Conservation (phyloP, 2,888 invertebrate species). For the Heliconius hortense region DNA sequence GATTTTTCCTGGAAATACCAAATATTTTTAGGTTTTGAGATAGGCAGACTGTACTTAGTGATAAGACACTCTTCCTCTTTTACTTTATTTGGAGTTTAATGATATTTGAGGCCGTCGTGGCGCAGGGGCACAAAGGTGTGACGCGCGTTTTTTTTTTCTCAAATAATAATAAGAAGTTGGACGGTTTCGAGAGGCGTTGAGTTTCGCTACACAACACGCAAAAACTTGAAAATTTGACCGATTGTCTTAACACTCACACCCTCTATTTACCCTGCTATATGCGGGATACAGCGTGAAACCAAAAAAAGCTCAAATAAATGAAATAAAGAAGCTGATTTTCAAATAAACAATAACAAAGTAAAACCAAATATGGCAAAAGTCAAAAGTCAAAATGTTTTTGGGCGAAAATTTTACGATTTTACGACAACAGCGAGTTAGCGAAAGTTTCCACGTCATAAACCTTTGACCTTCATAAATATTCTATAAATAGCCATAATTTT, state of each 20-base stretch:
- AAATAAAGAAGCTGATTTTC: neutral
- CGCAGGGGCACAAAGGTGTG: no score
- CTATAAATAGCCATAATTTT: slow-evolving; percentile 55
- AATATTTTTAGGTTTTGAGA: no score
- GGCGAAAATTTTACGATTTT: slow-evolving; percentile 34
- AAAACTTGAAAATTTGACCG: neutral
- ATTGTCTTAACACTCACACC: neutral
- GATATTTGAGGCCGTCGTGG: no score
- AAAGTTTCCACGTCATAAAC: slow-evolving; percentile 59
- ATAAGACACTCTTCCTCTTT: no score
- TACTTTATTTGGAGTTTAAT: no score
- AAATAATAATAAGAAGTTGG: neutral
- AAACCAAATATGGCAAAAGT: slow-evolving; percentile 24
- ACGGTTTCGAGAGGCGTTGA: neutral
- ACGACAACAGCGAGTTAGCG: slow-evolving; percentile 32
- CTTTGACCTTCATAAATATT: slow-evolving; percentile 57
- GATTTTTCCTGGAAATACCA: neutral
- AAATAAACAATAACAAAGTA: neutral
- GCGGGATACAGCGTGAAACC: neutral
- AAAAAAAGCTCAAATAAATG: neutral
- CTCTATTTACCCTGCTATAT: neutral
- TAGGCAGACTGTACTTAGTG: no score
- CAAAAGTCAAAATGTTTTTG: slow-evolving; percentile 17
- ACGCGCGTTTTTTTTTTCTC: neutral
- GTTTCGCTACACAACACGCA: neutral